Evolutionary conservation across 2,797 vertebrate genomes (phyloP).

Genomic region (Aplochiton taeniatus): DNA sequence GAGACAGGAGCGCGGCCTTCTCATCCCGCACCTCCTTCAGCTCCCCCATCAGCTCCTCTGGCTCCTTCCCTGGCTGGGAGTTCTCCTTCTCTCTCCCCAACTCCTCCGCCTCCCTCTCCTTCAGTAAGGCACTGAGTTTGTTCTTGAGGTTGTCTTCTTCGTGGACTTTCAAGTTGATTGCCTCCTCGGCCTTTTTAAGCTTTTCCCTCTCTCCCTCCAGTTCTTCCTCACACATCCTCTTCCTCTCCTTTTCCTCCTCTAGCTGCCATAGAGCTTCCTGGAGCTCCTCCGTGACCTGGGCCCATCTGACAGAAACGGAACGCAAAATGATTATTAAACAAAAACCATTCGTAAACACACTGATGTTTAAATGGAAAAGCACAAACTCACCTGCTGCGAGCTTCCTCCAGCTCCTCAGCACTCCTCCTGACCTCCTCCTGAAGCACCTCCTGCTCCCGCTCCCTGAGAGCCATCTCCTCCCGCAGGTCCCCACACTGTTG

Average conservation of each 20-base stretch:
- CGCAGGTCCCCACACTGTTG: conserved; percentile 75
- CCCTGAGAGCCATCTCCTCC: conserved; percentile 72
- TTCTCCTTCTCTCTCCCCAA: conserved; percentile 31
- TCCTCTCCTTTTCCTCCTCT: conserved; percentile 72
- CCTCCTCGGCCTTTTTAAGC: conserved; percentile 59
- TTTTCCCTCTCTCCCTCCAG: conserved; percentile 53
- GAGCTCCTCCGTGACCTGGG: conserved; percentile 76
- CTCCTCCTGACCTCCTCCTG: conserved; percentile 68
- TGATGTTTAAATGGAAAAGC: background rate
- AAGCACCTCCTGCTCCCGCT: conserved; percentile 68
- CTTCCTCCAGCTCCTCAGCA: conserved; percentile 72
- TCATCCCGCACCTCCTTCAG: conserved; percentile 62
- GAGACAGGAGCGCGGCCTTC: conserved; percentile 52
- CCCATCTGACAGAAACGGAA: conserved; percentile 56
- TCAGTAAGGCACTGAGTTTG: conserved; percentile 55
- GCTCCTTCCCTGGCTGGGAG: conserved; percentile 35
- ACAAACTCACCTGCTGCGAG: conserved; percentile 60
- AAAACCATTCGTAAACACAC: background rate
- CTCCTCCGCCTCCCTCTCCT: conserved; percentile 48
- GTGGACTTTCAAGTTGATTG: conserved; percentile 55
- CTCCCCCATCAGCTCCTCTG: conserved; percentile 20
- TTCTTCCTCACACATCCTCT: conserved; percentile 48
- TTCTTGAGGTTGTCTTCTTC: conserved; percentile 66
- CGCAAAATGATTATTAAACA: background rate
- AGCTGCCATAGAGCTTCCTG: conserved; percentile 59